Evolutionary conservation across 1,140 invertebrate genomes (phyloP).

Genomic region (Sweltsa coloradensis): DNA sequence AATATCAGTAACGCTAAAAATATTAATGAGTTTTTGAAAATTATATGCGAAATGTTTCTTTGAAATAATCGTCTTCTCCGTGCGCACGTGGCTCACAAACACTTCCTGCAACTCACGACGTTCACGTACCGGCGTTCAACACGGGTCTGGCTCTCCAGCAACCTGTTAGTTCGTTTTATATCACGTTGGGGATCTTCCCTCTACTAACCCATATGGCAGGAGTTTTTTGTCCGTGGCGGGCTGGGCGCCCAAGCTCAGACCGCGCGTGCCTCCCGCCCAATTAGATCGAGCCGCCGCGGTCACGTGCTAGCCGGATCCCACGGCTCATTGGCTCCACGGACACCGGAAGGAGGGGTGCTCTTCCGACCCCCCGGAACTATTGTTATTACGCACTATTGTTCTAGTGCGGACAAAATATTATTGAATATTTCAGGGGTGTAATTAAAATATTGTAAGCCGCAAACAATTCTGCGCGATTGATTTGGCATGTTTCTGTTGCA

Average conservation of each 20-base stretch:
- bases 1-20: too few relatives aligned
- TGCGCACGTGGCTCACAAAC: background rate
- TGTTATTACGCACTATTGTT: background rate
- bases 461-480: too few relatives aligned
- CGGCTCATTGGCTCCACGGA: background rate
- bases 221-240: background rate
- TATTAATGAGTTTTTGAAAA: too few relatives aligned
- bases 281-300: background rate
- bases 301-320: background rate
- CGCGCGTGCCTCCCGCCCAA: slow-evolving; percentile 2
- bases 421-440: too few relatives aligned
- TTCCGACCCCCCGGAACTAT: background rate
- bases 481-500: too few relatives aligned
- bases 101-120: background rate
- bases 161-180: slow-evolving; percentile 10
- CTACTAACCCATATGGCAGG: background rate
- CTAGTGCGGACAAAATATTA: background rate
- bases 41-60: too few relatives aligned
- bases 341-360: background rate
- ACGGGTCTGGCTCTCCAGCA: background rate
- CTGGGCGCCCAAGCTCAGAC: background rate
- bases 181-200: background rate
- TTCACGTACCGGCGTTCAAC: background rate
- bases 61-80: too few relatives aligned
- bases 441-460: too few relatives aligned